These are phyloP conservation scores for Oreonectes daqikongensis DNA, from an alignment of 2,797 vertebrate species.

Conservation along the genomic window DNA sequence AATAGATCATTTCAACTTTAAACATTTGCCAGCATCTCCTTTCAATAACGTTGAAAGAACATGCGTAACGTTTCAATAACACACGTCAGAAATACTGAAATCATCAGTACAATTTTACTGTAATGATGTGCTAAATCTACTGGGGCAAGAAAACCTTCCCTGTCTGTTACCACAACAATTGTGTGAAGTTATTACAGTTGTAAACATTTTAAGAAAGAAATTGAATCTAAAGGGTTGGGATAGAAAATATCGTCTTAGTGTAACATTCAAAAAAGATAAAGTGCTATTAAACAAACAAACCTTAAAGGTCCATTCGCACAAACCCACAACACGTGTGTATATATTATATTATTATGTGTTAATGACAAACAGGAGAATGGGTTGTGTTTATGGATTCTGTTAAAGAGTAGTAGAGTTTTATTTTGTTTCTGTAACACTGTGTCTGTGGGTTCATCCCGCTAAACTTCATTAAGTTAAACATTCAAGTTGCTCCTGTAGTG, in stretches of 20 bases:
- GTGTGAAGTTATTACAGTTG: not conserved
- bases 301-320: conserved; percentile 34
- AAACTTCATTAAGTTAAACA: conserved; percentile 44
- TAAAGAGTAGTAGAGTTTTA: conserved; percentile 6
- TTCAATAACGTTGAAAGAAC: not conserved
- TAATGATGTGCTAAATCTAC: not conserved
- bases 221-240: not conserved
- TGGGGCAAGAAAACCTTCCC: not conserved
- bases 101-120: not conserved
- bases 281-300: conserved; percentile 48
- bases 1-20: conserved; percentile 23
- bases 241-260: not conserved
- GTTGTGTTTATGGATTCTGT: not conserved
- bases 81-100: conserved; percentile 4
- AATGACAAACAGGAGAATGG: not conserved
- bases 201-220: conserved; percentile 10
- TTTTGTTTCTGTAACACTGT: not conserved
- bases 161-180: not conserved
- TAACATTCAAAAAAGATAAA: conserved; percentile 50
- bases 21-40: not conserved
- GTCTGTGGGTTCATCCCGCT: conserved; percentile 2
- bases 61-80: no score
- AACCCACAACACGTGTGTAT: conserved; percentile 8
- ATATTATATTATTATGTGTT: not conserved
- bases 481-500: conserved; percentile 52